A percentile compares a stretch with the other conserved stretches of the same genome.
Conservation (phyloP, 23 tunicate species). For the Trididemnum miniatum region DNA sequence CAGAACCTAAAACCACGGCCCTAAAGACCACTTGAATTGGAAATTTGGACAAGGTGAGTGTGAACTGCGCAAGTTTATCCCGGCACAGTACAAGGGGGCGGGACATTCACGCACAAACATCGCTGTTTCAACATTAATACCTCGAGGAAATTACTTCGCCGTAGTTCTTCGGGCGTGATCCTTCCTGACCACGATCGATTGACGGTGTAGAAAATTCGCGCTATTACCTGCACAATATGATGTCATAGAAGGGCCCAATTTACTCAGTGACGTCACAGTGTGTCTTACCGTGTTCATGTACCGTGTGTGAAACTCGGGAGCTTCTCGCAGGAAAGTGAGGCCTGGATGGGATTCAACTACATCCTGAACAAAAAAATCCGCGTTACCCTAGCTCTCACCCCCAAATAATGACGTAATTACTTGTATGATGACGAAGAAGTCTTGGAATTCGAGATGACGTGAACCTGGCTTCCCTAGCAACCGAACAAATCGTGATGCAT, state of each 20-base stretch:
- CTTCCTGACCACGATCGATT: slow-evolving; percentile 96
- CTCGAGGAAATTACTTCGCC: slow-evolving; percentile 71
- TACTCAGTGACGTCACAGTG: not conserved
- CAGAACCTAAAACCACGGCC: too few species aligned
- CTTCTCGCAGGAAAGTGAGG: slow-evolving; percentile 79
- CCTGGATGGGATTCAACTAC: slow-evolving; percentile 97
- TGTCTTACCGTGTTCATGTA: slow-evolving; percentile 95
- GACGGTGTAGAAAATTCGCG: slow-evolving; percentile 82
- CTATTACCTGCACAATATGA: slow-evolving; percentile 69
- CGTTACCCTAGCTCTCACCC: too few species aligned
- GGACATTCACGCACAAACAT: too few species aligned
- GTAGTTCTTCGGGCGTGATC: slow-evolving; percentile 66
- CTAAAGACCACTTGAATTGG: too few species aligned
- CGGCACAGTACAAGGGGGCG: too few species aligned
- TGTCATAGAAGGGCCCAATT: too few species aligned
- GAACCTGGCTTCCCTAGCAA: slow-evolving; percentile 68
- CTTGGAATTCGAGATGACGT: slow-evolving; percentile 74
- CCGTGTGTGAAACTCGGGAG: slow-evolving; percentile 97
- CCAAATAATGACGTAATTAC: too few species aligned
- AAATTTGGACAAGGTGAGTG: too few species aligned
- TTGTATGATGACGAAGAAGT: slow-evolving; percentile 64
- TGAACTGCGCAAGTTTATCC: too few species aligned
- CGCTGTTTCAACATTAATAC: slow-evolving; percentile 26
- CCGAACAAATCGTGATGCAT: slow-evolving; percentile 73
- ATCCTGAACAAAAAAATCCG: slow-evolving; percentile 56